Conservation (phyloP, 2,113 vertebrate genomes). For the Murina feae region DNA sequence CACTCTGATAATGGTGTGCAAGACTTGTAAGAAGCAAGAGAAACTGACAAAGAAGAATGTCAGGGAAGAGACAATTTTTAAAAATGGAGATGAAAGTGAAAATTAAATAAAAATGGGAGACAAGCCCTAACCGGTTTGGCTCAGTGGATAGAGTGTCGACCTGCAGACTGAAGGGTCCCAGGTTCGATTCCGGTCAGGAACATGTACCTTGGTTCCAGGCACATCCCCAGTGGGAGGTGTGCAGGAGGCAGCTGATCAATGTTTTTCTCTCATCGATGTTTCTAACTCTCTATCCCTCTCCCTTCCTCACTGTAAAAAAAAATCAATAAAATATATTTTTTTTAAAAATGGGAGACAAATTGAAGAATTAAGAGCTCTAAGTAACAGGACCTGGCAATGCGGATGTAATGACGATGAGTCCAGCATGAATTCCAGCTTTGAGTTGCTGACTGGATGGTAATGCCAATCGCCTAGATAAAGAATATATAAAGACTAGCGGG, state of each 20-base stretch:
- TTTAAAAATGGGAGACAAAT: not conserved
- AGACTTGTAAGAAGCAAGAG: not conserved
- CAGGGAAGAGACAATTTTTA: not conserved
- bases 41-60: not conserved
- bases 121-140: too few relatives aligned
- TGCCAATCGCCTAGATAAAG: not conserved
- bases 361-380: not conserved
- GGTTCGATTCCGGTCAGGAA: too few relatives aligned
- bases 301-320: too few relatives aligned
- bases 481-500: not conserved
- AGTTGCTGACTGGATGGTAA: not conserved
- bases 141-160: too few relatives aligned
- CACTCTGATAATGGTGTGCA: not conserved
- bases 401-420: not conserved
- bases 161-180: too few relatives aligned
- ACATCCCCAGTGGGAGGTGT: too few relatives aligned
- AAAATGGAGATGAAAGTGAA: not conserved
- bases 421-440: not conserved
- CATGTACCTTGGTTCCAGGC: too few relatives aligned
- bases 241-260: too few relatives aligned
- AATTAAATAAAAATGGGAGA: not conserved
- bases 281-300: too few relatives aligned
- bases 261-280: too few relatives aligned
- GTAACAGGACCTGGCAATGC: not conserved
- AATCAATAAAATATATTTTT: too few relatives aligned